A percentile compares a stretch with the other conserved stretches of the same genome.
Evolutionary conservation across 2,113 vertebrate species (phyloP).

Genomic region (Aix galericulata): DNA sequence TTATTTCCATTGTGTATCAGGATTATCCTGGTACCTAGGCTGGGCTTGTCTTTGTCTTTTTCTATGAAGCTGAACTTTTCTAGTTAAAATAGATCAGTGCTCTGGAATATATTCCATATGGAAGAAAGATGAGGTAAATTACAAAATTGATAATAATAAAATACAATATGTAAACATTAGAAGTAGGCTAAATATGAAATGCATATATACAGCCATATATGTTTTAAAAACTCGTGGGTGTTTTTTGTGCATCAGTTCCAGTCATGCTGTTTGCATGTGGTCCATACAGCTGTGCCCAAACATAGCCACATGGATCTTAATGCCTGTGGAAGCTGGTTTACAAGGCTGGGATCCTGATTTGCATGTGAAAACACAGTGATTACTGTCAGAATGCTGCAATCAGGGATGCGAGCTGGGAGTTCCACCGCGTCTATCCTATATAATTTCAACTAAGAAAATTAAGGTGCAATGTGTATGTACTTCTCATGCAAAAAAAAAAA

Average conservation of each 20-base stretch:
- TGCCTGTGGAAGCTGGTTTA: not conserved
- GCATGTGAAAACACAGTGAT: conserved; percentile 48
- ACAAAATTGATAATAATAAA: not conserved
- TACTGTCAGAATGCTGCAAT: conserved; percentile 46
- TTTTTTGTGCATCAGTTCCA: not conserved
- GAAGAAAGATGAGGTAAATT: not conserved
- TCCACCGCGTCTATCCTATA: not conserved
- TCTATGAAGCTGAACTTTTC: not conserved
- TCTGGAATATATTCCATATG: not conserved
- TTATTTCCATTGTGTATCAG: not conserved
- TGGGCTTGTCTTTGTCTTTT: not conserved
- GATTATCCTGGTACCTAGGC: not conserved
- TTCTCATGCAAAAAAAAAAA: not conserved
- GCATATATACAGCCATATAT: not conserved
- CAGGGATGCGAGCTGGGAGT: not conserved
- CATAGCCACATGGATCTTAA: not conserved
- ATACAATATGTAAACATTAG: not conserved
- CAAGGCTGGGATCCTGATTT: conserved; percentile 8
- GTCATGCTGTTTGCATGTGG: not conserved
- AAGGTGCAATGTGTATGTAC: not conserved
- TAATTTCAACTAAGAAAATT: conserved; percentile 16
- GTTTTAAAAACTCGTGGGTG: not conserved
- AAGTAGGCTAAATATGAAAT: not conserved
- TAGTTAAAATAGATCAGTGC: not conserved
- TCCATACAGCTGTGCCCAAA: not conserved